These are phyloP conservation scores for Melanotaenia nigrans DNA, from an alignment of 2,797 vertebrate genomes.

Conservation along the genomic window DNA sequence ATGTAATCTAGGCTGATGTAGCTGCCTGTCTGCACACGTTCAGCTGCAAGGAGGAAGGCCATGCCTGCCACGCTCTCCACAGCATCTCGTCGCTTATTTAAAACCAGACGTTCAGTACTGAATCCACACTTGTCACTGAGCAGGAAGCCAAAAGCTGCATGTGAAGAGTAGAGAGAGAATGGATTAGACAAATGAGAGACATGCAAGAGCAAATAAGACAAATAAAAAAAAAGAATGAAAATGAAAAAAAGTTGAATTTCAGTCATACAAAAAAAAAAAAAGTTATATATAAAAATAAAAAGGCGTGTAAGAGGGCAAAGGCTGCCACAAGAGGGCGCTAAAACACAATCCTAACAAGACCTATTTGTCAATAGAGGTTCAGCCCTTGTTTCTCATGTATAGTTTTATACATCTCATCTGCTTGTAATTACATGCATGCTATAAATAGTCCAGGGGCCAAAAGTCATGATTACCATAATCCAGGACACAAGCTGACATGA, in stretches of 20 bases:
- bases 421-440: constrained; percentile 48
- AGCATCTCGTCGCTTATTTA: constrained; percentile 87
- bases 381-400: constrained; percentile 11
- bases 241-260: no score
- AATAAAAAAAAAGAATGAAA: background rate
- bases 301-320: background rate
- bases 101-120: constrained; percentile 87
- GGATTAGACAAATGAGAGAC: constrained; percentile 29
- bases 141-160: constrained; percentile 92
- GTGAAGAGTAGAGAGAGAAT: background rate
- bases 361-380: background rate
- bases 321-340: constrained; percentile 68
- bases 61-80: constrained; percentile 94
- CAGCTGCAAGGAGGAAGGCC: constrained; percentile 88
- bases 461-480: constrained; percentile 56
- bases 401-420: constrained; percentile 35
- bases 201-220: constrained; percentile 66
- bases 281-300: no score
- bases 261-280: background rate
- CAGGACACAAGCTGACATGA: constrained; percentile 32
- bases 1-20: constrained; percentile 94
- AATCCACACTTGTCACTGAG: constrained; percentile 97
- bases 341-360: constrained; percentile 27
- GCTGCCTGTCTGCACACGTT: constrained; percentile 92
- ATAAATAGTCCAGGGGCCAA: constrained; percentile 60